Percentiles rank a stretch among this genome's conserved stretches.
These are phyloP conservation scores for Psittacula derbiana DNA, from an alignment of 2,797 vertebrate species.

Conservation along the genomic window DNA sequence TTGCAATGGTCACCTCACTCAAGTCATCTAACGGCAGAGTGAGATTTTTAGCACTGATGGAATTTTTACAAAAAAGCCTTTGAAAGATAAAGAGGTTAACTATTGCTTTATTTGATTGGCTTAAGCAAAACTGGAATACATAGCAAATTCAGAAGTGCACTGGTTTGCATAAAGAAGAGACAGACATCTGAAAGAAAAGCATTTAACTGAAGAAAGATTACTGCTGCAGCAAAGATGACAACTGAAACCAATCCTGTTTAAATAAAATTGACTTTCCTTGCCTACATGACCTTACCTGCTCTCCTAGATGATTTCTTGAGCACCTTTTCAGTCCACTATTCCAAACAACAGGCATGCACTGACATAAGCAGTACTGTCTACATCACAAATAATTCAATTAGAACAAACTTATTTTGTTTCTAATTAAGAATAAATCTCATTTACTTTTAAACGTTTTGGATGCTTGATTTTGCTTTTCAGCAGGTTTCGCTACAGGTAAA, in stretches of 20 bases:
- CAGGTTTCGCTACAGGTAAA: neutral
- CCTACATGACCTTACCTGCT: neutral
- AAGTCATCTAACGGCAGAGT: neutral
- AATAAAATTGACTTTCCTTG: neutral
- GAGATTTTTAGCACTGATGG: neutral
- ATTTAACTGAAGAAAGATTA: neutral
- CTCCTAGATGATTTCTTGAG: neutral
- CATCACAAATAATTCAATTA: neutral
- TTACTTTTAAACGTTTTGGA: neutral
- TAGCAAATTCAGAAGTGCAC: neutral
- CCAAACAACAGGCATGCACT: neutral
- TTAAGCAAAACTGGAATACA: neutral
- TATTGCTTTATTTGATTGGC: neutral
- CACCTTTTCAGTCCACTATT: neutral
- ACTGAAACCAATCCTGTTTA: neutral
- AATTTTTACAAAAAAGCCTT: neutral
- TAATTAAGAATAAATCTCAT: neutral
- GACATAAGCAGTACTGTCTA: neutral
- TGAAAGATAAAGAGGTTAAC: neutral
- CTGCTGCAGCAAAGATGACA: neutral
- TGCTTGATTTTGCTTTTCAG: neutral
- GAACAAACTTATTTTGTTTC: neutral
- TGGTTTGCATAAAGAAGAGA: neutral
- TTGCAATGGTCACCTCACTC: neutral
- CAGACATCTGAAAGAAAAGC: neutral